Evolutionary conservation across 1,140 invertebrate species (phyloP), one percentile per base, ranked within the genome.

Genomic region (Euura lappo): DNA sequence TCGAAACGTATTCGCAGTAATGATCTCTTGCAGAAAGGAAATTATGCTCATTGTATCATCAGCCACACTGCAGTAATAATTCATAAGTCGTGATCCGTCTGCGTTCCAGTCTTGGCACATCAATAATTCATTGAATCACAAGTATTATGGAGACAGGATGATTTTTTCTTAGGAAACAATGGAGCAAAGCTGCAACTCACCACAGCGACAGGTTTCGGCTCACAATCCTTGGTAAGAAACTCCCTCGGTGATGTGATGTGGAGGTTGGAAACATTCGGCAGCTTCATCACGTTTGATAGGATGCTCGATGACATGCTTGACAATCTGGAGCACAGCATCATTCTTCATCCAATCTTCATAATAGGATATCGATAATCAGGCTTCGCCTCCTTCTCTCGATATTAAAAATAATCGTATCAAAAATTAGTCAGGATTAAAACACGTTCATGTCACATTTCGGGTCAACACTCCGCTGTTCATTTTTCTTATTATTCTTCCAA

Each of bases 111-210:
- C 28, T 28, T 11, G 8, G 51, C 6, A 11, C 51, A 60, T 60
- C 51, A 60, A 60, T 60, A 11, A 60, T 60, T 60, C 51, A 60
- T 60, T 60, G 3, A 60, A 60, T 60, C 13, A 11, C 28, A 28
- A 68, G 10, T 68, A 68, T 11, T 42, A 68, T 68, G 13, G 4
- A 68, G 8, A 68, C 4, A 28, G 28, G 28, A 28, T 28, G 28
- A 28, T 28, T 28, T 28, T 28, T 28, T 28, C 13, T 64, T 64
- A 13, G 8, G 60, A 10, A 10, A 10, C 60, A 64, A 64, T 64
- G 60, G 60, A 64, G 8, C 8, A 60, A 60, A 60, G 51, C 10
- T n/a, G 51, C 51, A 60, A 68, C 44, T 68, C 66, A 68, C 66
- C 44, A 68, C 44, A 10, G 66, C 66, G 66, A 68, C 66, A 11